Evolutionary conservation across 2,113 vertebrate genomes (phyloP).

Genomic region (Heloderma charlesbogerti): DNA sequence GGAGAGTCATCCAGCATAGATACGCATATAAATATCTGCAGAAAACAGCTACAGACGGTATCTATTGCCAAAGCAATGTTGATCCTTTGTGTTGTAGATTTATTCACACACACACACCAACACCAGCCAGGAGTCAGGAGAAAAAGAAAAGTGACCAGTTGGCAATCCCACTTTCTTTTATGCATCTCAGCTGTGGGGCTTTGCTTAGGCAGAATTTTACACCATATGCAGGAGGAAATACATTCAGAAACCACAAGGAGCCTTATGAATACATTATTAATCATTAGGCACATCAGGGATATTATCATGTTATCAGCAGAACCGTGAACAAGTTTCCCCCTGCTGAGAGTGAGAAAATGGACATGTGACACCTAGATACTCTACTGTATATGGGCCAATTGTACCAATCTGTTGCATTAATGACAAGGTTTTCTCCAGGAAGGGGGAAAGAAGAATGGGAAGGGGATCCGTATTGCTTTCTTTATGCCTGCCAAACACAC

Average conservation of each 20-base stretch:
- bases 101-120: not conserved
- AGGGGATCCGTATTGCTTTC: not conserved
- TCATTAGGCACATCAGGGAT: slow-evolving; percentile 32
- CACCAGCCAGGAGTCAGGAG: not conserved
- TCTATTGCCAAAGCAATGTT: not conserved
- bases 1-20: not conserved
- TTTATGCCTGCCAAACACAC: not conserved
- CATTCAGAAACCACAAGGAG: not conserved
- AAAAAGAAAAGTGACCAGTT: slow-evolving; percentile 9
- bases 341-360: slow-evolving; percentile 19
- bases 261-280: slow-evolving; percentile 27
- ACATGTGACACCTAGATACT: not conserved
- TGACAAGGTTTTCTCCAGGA: not conserved
- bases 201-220: slow-evolving; percentile 20
- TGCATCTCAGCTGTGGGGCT: slow-evolving; percentile 13
- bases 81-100: not conserved
- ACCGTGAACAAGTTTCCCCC: slow-evolving; percentile 17
- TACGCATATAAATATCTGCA: not conserved
- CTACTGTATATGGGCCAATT: not conserved
- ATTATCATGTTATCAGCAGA: slow-evolving; percentile 34
- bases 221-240: slow-evolving; percentile 28
- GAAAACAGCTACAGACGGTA: not conserved
- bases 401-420: not conserved
- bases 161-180: slow-evolving; percentile 6
- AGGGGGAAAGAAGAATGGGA: not conserved